phyloP scores from a whole-genome alignment of 2,888 invertebrate genomes.

The Penaeus monodon region DNA sequence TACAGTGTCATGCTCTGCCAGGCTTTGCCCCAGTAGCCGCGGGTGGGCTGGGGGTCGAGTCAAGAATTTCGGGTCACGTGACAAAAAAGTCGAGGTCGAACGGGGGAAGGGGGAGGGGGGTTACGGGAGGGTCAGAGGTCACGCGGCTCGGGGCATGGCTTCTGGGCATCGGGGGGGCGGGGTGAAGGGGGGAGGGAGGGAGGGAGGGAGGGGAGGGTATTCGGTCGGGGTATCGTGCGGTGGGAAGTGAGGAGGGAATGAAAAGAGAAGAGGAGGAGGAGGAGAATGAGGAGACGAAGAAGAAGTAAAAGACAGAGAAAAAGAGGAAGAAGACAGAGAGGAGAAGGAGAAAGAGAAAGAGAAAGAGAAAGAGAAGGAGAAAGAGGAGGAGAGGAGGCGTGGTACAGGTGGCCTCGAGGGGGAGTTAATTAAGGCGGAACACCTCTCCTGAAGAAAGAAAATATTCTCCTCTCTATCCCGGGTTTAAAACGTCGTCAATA shows the following conservation, averaged over 20 bases:
- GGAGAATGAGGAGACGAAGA: background rate
- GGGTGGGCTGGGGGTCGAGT: slow-evolving; percentile 42
- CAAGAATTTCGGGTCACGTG: slow-evolving; percentile 53
- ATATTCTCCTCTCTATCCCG: too few relatives aligned
- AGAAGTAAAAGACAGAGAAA: background rate
- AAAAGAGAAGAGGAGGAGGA: too few relatives aligned
- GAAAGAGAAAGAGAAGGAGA: background rate
- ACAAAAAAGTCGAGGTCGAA: slow-evolving; percentile 42
- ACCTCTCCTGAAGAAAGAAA: too few relatives aligned
- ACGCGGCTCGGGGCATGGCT: slow-evolving; percentile 32
- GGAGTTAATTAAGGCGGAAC: too few relatives aligned
- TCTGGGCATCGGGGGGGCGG: slow-evolving; percentile 28
- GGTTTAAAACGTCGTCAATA: too few relatives aligned
- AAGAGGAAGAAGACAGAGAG: too few relatives aligned
- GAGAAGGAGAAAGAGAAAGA: background rate
- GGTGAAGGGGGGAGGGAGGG: background rate
- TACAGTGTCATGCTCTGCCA: slow-evolving; percentile 1
- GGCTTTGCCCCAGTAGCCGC: slow-evolving; percentile 46
- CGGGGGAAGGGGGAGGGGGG: too few relatives aligned
- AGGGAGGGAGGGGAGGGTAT: background rate
- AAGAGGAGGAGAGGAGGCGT: background rate
- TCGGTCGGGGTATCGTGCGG: background rate
- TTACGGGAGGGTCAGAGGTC: slow-evolving; percentile 19
- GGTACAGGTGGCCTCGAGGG: too few relatives aligned
- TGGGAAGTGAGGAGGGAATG: background rate